Base-by-base conservation (phyloP, 1,140 invertebrate species). In the Drosophila bocqueti region DNA sequence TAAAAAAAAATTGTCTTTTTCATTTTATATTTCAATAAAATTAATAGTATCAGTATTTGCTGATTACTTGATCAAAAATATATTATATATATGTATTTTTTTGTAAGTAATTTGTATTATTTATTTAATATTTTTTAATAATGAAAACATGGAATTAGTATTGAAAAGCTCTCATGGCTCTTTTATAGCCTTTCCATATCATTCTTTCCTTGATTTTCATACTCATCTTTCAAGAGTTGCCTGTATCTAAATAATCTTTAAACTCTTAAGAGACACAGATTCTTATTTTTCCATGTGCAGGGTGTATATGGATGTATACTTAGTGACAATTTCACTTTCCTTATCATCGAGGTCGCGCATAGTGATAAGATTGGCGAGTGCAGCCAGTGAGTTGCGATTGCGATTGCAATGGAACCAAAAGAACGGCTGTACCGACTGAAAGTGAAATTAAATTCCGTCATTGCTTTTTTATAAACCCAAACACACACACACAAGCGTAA, bases 351-450 rank as follows among this genome's bases (percentile, higher is more conserved):
- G 76, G 66, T 87, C 81, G 62, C 13, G 45, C 46, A 18, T 11
- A 59, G 29, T 81, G 84, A 90, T 87, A 87, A 87, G 85, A 89
- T 85, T 89, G 63, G 55, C 49, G 79, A 69, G 31, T 91, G 85
- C 84, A 89, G 69, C 73, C 31, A 42, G 47, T 49, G 31, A n/a
- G 69, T 76, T 85, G 77, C 83, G 69, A 63, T 76, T 85, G 77
- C 83, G 75, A 63, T 61, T 64, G 64, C 54, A 67, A 50, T 68
- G 54, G 11, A 61, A 42, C 18, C 40, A 16, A 55, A 55, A 55
- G 36, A 45, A 45, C 29, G 45, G 18, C 49, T 58, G 47, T 18
- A 21, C 18, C 21, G 2, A 2, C 42, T 9, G 73, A 64, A 67
- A 62, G 59, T 71, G 73, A 68, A 67, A 71, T 83, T 80, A 60